Evolutionary conservation across 2,113 vertebrate species (phyloP).

Genomic region (Pampusana beccarii): DNA sequence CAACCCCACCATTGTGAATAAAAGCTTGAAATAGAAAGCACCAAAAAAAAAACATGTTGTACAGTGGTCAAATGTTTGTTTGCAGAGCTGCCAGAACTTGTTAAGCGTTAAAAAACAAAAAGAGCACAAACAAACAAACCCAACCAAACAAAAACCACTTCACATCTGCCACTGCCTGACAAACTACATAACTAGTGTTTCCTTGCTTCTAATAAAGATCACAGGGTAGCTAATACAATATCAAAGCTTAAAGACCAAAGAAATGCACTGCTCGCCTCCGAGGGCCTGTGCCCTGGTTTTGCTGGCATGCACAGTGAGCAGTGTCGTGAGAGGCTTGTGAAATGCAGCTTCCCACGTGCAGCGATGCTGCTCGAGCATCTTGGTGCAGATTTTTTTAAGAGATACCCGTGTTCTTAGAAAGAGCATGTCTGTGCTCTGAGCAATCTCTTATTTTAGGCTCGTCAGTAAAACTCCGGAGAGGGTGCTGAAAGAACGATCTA

Average conservation of each 20-base stretch:
- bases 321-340: conserved; percentile 2
- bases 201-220: background rate
- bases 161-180: background rate
- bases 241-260: background rate
- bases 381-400: background rate
- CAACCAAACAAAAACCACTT: background rate
- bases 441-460: background rate
- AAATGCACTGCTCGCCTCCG: background rate
- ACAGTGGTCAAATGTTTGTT: background rate
- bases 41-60: background rate
- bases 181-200: background rate
- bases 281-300: background rate
- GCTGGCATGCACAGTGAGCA: background rate
- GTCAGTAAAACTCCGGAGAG: background rate
- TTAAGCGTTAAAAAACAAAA: background rate
- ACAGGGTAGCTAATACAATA: background rate
- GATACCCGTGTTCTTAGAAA: conserved; percentile 36
- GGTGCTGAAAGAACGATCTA: background rate
- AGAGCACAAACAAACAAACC: background rate
- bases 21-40: background rate
- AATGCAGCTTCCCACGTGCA: background rate
- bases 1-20: background rate
- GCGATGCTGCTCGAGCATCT: background rate
- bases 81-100: background rate
- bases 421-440: background rate